Base-by-base conservation (phyloP, 1,140 invertebrate species). In the Aradophagus sp. region DNA sequence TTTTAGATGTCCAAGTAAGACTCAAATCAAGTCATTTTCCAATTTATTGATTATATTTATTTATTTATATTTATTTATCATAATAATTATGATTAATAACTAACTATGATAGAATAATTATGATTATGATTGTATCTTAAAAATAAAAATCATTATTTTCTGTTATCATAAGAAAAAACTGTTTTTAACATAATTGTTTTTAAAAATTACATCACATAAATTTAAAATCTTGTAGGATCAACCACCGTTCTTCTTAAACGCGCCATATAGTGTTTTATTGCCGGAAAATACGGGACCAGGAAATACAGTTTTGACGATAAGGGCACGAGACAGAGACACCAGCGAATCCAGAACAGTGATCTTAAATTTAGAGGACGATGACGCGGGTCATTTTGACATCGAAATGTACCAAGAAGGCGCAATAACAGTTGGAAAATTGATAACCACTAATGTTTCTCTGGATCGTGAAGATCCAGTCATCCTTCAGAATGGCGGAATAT, bases 401-500 rank as follows among this genome's bases (percentile, higher is more conserved):
- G 79, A 82, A 19, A 74, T 88, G 1, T 86, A 86, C 0, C 86
- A 87, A 8, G 83, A 87, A 0, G 87, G 86, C 8, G 84, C 86
- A 8, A 86, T 88, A 0, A 87, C 86, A 0, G 34, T 86, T 1
- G 82, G 84, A 1, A 83, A 74, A 23, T 74, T 94, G 7, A 79
- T 90, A 2, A 92, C 93, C 0, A 89, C 89, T 0, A 86, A 89
- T 26, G 84, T 86, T 1, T 89, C 90, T 0, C 84, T 94, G 7
- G 92, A 95, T 75, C 85, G 93, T 44, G 93, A 95, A 80, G 89
- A 93, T 81, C 87, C 90, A 0, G 84, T 84, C 1, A 90, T 95
- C 38, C 79, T 93, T 13, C 90, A 91, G 68, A 92, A 91, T 74
- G 93, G 93, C 1, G 93, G 93, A 0, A 90, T 94, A 32, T 94